phyloP scores from a whole-genome alignment of 92 coral and sea anemone genomes.

The Palythoa grandiflora region DNA sequence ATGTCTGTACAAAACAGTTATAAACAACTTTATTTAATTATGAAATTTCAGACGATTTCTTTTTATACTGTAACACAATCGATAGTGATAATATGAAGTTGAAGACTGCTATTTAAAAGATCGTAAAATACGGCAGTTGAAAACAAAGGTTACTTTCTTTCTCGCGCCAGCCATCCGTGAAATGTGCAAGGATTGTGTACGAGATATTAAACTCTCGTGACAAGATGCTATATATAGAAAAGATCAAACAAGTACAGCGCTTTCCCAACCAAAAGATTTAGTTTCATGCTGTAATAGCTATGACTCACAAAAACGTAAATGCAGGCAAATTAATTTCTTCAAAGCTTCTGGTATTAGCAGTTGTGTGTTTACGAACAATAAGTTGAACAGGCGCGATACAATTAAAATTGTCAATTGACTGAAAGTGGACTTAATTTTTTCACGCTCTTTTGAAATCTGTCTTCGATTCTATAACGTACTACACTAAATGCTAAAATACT shows the following conservation, averaged over 20 bases:
- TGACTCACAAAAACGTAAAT: background rate
- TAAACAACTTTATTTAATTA: background rate
- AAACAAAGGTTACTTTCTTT: conserved; percentile 12
- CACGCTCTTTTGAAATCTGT: background rate
- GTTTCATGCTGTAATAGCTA: conserved; percentile 8
- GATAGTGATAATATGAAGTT: background rate
- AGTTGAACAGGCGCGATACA: conserved; percentile 5
- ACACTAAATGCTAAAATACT: background rate
- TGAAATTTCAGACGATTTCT: background rate
- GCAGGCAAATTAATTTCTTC: conserved; percentile 36
- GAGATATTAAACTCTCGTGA: background rate
- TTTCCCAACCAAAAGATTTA: background rate
- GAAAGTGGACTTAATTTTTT: background rate
- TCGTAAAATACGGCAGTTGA: background rate
- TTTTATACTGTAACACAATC: background rate
- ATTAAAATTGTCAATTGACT: background rate
- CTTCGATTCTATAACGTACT: background rate
- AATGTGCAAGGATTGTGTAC: conserved; percentile 4
- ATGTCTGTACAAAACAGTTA: background rate
- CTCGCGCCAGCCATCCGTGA: conserved; percentile 17
- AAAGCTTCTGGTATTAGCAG: background rate
- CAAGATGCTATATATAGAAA: background rate
- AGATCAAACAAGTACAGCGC: background rate
- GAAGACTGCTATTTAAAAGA: conserved; percentile 7
- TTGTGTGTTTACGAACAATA: conserved; percentile 28